Evolutionary conservation across 2,888 invertebrate species (phyloP).

Genomic region (Latrodectus elegans): DNA sequence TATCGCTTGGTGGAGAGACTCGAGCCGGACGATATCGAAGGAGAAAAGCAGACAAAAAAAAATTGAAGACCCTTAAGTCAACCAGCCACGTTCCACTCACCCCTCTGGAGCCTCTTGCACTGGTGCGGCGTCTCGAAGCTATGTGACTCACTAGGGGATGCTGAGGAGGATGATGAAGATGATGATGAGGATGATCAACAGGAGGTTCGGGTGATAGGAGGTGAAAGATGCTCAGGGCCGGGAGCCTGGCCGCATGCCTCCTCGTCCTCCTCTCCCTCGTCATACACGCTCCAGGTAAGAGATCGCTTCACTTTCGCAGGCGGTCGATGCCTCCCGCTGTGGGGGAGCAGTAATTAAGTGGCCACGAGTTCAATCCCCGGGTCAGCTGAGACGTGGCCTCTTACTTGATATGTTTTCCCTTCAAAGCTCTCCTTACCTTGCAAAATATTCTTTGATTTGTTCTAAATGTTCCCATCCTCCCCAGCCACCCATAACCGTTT

Average conservation of each 20-base stretch:
- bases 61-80: not conserved
- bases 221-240: slow-evolving; percentile 32
- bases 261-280: slow-evolving; percentile 55
- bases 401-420: no score
- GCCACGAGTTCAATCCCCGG: slow-evolving; percentile 1
- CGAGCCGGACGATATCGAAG: not conserved
- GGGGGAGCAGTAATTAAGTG: not conserved
- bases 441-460: no score
- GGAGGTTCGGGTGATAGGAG: slow-evolving; percentile 47
- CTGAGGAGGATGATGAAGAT: not conserved
- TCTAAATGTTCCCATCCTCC: no score
- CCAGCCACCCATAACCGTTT: no score
- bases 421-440: no score
- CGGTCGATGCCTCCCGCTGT: not conserved
- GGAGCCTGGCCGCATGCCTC: slow-evolving; percentile 48
- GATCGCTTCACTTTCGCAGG: not conserved
- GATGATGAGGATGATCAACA: slow-evolving; percentile 52
- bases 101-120: slow-evolving; percentile 3
- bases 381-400: not conserved
- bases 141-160: not conserved
- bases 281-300: slow-evolving; percentile 55
- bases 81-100: not conserved
- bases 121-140: not conserved
- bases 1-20: slow-evolving; percentile 4
- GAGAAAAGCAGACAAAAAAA: not conserved